Evolutionary conservation across 2,888 invertebrate species (phyloP), one percentile per base, ranked within the genome.

Genomic region (Conistra vaccinii): DNA sequence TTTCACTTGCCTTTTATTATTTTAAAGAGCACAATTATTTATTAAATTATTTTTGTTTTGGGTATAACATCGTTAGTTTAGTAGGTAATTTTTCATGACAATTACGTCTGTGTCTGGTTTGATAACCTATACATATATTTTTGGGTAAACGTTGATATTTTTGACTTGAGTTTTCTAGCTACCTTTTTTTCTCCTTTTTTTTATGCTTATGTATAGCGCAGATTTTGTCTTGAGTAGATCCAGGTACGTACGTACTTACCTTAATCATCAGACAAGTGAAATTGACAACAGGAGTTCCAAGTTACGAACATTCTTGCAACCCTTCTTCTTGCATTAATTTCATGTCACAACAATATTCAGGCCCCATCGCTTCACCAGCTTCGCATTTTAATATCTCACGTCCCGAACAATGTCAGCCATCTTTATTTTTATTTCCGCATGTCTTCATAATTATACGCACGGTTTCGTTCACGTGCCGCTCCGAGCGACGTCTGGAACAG

Each of bases 341-440:
- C 17, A 29, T 9, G 17, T 29, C 20, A 7, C 35, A 29, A 39
- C 39, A 32, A 20, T 51, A 81, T 74, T 62, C 62, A 73, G 35
- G 1, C 4, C n/a, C 53, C 39, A 26, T 45, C 53, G n/a, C 73
- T 23, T 80, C 60, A 23, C 32, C 26, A 61, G 81, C 32, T 26
- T 3, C 35, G 26, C 58, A 66, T 81, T 81, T 81, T 68, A 61
- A 69, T 67, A 82, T 29, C 66, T 66, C 39, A 51, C 48, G 73
- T 83, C 57, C 2, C n/a, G 6, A 65, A 14, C 85, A 82, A 57
- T 35, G 32, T 35, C 63, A n/a, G 69, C 61, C 62, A 63, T 72
- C 26, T 63, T 81, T 65, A 51, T 81, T 73, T 72, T 85, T 69
- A 55, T 51, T 73, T 85, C 83, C 78, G 85, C 78, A 35, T 61